phyloP scores from a whole-genome alignment of 1,140 invertebrate genomes.

The Diorhabda sublineata region DNA sequence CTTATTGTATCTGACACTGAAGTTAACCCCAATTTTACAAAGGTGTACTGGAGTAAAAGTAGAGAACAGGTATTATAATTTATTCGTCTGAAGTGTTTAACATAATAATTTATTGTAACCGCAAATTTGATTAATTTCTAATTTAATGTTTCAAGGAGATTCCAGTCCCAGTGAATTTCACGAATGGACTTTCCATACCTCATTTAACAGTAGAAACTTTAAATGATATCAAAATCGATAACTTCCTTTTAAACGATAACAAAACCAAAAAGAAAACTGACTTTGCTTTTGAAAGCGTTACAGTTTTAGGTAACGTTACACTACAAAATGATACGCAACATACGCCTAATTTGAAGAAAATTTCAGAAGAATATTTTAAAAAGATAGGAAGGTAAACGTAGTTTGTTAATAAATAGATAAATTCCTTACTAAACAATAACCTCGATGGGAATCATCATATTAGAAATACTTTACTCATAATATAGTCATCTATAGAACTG shows the following conservation, averaged over 20 bases:
- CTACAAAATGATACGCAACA: slow-evolving; percentile 25
- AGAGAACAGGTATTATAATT: slow-evolving; percentile 27
- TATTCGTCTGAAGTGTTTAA: no score
- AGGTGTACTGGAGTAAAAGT: slow-evolving; percentile 40
- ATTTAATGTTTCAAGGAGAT: slow-evolving; percentile 24
- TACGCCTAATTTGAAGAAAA: slow-evolving; percentile 30
- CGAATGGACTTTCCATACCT: slow-evolving; percentile 27
- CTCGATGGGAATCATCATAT: no score
- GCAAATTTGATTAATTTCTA: not conserved
- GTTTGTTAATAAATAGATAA: no score
- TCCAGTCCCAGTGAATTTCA: slow-evolving; percentile 31
- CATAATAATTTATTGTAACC: no score
- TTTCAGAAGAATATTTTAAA: slow-evolving; percentile 32
- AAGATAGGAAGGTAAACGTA: slow-evolving; percentile 28
- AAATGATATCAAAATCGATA: slow-evolving; percentile 29
- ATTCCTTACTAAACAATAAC: no score
- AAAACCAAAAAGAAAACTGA: slow-evolving; percentile 18
- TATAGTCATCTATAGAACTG: no score
- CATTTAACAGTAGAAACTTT: slow-evolving; percentile 31
- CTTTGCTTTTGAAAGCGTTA: slow-evolving; percentile 36
- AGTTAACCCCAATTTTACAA: slow-evolving; percentile 26
- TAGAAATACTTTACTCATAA: no score
- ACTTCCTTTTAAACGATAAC: slow-evolving; percentile 33
- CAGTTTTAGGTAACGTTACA: slow-evolving; percentile 34
- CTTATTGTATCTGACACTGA: slow-evolving; percentile 28